Percentiles rank a stretch among this genome's conserved stretches.
These are phyloP conservation scores for Drosophila pruinosa DNA, from an alignment of 1,140 invertebrate genomes.

Conservation along the genomic window DNA sequence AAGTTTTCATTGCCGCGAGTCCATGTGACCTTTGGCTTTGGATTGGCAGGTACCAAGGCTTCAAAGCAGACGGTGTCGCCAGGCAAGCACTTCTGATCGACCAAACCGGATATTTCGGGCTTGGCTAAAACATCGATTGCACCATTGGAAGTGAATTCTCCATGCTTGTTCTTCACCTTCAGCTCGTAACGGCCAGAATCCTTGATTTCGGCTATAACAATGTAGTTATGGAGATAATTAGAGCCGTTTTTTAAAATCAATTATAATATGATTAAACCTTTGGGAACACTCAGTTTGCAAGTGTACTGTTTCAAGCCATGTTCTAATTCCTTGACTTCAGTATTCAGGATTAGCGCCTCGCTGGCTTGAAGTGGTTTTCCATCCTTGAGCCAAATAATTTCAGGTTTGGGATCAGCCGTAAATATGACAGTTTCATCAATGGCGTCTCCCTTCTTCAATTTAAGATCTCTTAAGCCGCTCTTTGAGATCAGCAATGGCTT, in stretches of 20 bases:
- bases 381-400: slow-evolving; percentile 85
- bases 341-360: slow-evolving; percentile 83
- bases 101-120: slow-evolving; percentile 89
- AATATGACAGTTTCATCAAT: slow-evolving; percentile 90
- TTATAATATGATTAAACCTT: slow-evolving; percentile 81
- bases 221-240: too few species aligned
- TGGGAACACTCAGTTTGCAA: slow-evolving; percentile 87
- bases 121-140: slow-evolving; percentile 89
- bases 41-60: slow-evolving; percentile 89
- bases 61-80: slow-evolving; percentile 89
- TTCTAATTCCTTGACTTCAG: slow-evolving; percentile 86
- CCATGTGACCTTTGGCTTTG: slow-evolving; percentile 91
- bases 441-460: slow-evolving; percentile 87
- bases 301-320: slow-evolving; percentile 90
- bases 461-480: slow-evolving; percentile 85
- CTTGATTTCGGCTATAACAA: slow-evolving; percentile 85
- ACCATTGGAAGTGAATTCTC: slow-evolving; percentile 87
- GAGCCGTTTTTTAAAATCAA: too few species aligned
- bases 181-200: slow-evolving; percentile 93
- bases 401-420: slow-evolving; percentile 90
- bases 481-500: slow-evolving; percentile 88
- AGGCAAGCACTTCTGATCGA: slow-evolving; percentile 88
- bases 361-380: slow-evolving; percentile 82
- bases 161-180: slow-evolving; percentile 91
- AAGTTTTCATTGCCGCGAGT: slow-evolving; percentile 83